Percentiles rank a stretch among this genome's conserved stretches.
Evolutionary conservation across 2,888 invertebrate genomes (phyloP).

Genomic region (Chloroclysta siterata): DNA sequence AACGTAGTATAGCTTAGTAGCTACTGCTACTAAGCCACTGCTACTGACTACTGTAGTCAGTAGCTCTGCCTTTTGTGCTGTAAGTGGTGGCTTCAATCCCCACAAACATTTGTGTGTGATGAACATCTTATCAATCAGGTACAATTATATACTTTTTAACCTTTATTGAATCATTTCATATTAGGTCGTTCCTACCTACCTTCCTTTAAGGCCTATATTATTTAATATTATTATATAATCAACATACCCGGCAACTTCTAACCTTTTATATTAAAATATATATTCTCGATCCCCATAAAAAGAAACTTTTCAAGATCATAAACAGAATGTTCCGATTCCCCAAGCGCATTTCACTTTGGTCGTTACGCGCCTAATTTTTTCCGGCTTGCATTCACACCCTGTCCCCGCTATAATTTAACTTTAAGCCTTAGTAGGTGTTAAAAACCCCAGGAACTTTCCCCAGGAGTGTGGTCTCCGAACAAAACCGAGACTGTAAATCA

Average conservation of each 20-base stretch:
- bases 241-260: background rate
- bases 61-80: no score
- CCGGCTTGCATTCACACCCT: conserved; percentile 31
- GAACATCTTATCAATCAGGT: no score
- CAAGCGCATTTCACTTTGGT: conserved; percentile 23
- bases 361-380: conserved; percentile 35
- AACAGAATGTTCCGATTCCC: conserved; percentile 27
- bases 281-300: conserved; percentile 1
- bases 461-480: conserved; percentile 30
- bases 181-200: no score
- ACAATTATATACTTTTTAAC: no score
- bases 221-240: no score
- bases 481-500: conserved; percentile 28
- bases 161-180: no score
- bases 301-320: conserved; percentile 27
- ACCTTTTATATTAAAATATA: conserved; percentile 2
- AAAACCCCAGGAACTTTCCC: conserved; percentile 37
- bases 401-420: conserved; percentile 36
- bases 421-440: conserved; percentile 42
- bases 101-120: no score
- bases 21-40: no score
- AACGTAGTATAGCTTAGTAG: no score
- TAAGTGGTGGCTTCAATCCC: no score
- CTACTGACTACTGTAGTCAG: no score
- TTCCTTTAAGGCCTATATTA: no score